Percentiles rank a stretch among this genome's conserved stretches.
Conservation (phyloP, 2,888 invertebrate genomes). For the Cataglyphis altisquamis region DNA sequence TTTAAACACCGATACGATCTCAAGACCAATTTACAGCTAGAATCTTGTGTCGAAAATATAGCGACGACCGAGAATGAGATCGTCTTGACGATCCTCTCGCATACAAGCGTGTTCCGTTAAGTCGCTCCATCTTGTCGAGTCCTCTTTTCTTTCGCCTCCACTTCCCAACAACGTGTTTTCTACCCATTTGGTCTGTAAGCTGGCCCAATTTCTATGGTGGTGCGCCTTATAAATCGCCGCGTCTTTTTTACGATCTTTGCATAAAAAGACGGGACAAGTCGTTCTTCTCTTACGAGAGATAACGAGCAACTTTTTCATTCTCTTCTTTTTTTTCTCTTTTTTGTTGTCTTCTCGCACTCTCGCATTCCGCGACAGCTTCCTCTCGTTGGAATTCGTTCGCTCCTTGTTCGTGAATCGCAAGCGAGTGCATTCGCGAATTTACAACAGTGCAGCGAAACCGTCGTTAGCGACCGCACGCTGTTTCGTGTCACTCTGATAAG, state of each 20-base stretch:
- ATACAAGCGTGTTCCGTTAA: conserved; percentile 55
- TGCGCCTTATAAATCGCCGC: conserved; percentile 71
- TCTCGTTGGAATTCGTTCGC: conserved; percentile 14
- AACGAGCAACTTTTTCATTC: conserved; percentile 59
- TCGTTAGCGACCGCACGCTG: conserved; percentile 30
- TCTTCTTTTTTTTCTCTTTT: neutral
- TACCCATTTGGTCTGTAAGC: conserved; percentile 62
- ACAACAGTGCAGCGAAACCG: neutral
- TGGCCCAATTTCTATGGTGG: conserved; percentile 74
- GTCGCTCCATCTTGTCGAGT: conserved; percentile 29
- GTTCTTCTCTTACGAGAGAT: conserved; percentile 53
- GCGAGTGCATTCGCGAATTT: neutral
- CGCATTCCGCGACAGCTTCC: conserved; percentile 5
- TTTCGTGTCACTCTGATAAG: conserved; percentile 11
- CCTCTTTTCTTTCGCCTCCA: conserved; percentile 29
- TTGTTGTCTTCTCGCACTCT: conserved; percentile 5
- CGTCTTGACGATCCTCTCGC: conserved; percentile 39
- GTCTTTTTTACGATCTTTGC: conserved; percentile 72
- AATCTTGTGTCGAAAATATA: conserved; percentile 13
- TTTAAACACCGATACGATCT: neutral
- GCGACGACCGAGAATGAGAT: conserved; percentile 9
- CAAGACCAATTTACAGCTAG: neutral
- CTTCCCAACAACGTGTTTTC: conserved; percentile 17
- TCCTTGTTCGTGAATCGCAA: neutral
- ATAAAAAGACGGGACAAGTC: conserved; percentile 66